Evolutionary conservation across 2,888 invertebrate genomes (phyloP).

Genomic region (Chesias legatella): DNA sequence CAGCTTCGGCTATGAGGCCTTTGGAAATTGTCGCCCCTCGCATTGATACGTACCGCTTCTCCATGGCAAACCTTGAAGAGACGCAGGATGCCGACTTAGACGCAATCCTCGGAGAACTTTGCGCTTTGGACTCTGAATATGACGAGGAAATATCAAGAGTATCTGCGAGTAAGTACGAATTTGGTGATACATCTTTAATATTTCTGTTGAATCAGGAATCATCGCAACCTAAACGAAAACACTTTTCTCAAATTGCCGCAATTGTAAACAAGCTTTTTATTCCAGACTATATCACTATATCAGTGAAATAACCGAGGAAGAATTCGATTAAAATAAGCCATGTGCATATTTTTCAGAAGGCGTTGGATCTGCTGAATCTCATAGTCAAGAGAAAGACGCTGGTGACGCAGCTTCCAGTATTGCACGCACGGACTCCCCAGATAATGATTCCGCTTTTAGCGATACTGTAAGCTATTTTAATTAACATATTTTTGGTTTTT

Average conservation of each 20-base stretch:
- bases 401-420: constrained; percentile 60
- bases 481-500: no score
- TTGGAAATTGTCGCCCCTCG: constrained; percentile 89
- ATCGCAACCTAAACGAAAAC: no score
- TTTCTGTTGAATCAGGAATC: no score
- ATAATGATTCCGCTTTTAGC: constrained; percentile 99
- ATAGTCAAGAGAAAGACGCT: constrained; percentile 57
- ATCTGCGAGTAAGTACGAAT: constrained; percentile 57
- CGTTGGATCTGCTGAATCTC: constrained; percentile 40
- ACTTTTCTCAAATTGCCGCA: no score
- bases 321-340: no score
- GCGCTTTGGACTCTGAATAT: constrained; percentile 90
- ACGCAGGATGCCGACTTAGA: constrained; percentile 98
- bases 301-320: no score
- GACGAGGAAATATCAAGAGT: constrained; percentile 79
- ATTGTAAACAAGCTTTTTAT: no score
- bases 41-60: constrained; percentile 95
- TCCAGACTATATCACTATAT: no score
- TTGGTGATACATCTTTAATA: no score
- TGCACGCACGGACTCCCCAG: constrained; percentile 92
- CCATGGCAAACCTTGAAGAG: constrained; percentile 97
- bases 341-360: constrained; percentile 36
- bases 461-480: constrained; percentile 90
- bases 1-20: constrained; percentile 81
- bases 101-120: constrained; percentile 96